Conservation (phyloP, 2,113 vertebrate species). For the Clarias gariepinus region DNA sequence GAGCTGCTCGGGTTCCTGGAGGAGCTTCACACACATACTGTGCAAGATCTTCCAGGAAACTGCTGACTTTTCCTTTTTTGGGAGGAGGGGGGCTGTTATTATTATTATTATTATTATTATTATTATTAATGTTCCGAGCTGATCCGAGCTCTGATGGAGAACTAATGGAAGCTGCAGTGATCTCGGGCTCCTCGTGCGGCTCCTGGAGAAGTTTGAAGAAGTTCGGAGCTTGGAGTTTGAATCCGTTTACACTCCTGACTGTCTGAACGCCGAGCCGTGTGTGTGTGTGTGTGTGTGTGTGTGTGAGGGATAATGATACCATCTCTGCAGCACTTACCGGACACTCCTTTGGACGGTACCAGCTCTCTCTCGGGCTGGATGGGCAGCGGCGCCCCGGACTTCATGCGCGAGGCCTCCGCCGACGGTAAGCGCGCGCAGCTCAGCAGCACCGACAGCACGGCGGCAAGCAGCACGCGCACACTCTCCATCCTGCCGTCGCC, state of each 20-base stretch:
- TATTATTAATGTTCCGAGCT: too few relatives aligned
- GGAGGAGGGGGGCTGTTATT: too few relatives aligned
- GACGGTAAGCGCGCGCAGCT: constrained; percentile 63
- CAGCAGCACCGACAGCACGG: constrained; percentile 64
- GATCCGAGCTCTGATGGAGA: too few relatives aligned
- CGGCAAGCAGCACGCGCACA: constrained; percentile 54
- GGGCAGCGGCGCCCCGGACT: constrained; percentile 75
- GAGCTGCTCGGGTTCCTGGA: neutral
- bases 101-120: too few relatives aligned
- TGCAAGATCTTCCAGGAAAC: neutral
- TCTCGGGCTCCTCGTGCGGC: too few relatives aligned
- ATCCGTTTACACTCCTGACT: neutral
- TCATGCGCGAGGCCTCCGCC: constrained; percentile 65
- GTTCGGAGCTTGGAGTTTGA: neutral
- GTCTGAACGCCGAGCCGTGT: neutral
- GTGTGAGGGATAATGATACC: too few relatives aligned
- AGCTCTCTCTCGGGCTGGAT: constrained; percentile 85
- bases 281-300: too few relatives aligned
- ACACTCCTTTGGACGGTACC: constrained; percentile 75
- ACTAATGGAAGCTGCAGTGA: too few relatives aligned
- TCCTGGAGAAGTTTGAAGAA: too few relatives aligned
- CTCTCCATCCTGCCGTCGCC: constrained; percentile 65
- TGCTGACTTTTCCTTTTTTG: neutral
- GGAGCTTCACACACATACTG: neutral
- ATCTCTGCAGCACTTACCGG: constrained; percentile 70